Evolutionary conservation across 2,797 vertebrate genomes (phyloP), one percentile per base, ranked within the genome.

Genomic region (Myiothlypis chrysogaster): DNA sequence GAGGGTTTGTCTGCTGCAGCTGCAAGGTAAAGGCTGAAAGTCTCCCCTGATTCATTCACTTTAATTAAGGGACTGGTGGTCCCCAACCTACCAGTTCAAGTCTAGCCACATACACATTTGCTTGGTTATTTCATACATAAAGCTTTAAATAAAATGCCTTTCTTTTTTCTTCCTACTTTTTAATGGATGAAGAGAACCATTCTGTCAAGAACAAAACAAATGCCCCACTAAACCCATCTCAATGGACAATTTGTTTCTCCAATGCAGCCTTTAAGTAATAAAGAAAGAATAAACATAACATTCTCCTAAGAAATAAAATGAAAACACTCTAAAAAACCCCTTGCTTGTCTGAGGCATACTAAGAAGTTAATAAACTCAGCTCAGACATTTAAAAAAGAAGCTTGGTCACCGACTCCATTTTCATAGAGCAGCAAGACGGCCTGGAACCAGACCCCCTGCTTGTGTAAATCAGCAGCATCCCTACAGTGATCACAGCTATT

Each of bases 281-380:
- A 92, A 85, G 78, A 41, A 94, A 90, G 76, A 92, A 97, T 93
- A 95, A 94, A 80, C 83, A 92, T 91, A 91, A 89, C 76, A 88
- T 71, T 75, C 39, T 83, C 66, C 44, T 66, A 75, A 85, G 68
- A 93, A 92, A 88, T 78, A 93, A 94, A 95, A 89, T 49, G 34
- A 87, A 93, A 92, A 78, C 28, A 71, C 13, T 9, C 47, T 78
- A 14, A 68, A 65, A 68, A 73, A 2, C 1, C 3, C 2, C 41
- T 23, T 61, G 46, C 57, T 93, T 76, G 22, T 69, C 53, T 81
- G 22, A 55, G 55, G 41, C 72, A 90, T 75, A 57, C 37, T 80
- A 87, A 55, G 35, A 83, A 41, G 28, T 25, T 89, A 83, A 95
- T 92, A 93, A 94, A 91, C 39, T 87, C 68, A 68, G 43, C 78